Conservation (phyloP, 2,113 vertebrate species). For the Perognathus longimembris region DNA sequence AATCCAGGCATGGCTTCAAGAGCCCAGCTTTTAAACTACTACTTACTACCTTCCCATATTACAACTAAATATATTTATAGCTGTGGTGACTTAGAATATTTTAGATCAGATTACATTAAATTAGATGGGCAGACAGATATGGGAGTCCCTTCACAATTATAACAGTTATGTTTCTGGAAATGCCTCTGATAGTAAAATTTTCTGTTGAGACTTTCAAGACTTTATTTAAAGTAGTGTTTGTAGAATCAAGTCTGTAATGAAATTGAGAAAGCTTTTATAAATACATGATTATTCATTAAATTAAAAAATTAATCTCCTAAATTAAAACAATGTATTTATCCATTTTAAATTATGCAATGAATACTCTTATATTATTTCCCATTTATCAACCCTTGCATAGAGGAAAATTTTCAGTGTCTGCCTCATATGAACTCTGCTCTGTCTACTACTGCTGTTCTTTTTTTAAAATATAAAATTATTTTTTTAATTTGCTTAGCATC, state of each 20-base stretch:
- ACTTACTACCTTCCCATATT: background rate
- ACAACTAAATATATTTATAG: conserved; percentile 16
- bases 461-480: too few species aligned
- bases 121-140: background rate
- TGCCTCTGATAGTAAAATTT: background rate
- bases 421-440: background rate
- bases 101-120: conserved; percentile 61
- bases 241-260: background rate
- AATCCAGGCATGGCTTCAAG: background rate
- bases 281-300: conserved; percentile 10
- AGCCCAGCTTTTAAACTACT: too few species aligned
- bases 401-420: background rate
- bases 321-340: conserved; percentile 5
- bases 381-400: background rate
- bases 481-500: too few species aligned
- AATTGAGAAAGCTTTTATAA: background rate
- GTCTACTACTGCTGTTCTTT: background rate
- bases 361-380: background rate
- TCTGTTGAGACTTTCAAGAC: background rate
- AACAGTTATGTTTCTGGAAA: conserved; percentile 39
- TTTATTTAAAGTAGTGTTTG: background rate
- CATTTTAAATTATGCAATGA: conserved; percentile 13
- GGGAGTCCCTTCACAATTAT: background rate
- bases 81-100: background rate
- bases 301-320: background rate